phyloP scores from a whole-genome alignment of 92 coral and sea anemone genomes.

The Meandrina meandrites region DNA sequence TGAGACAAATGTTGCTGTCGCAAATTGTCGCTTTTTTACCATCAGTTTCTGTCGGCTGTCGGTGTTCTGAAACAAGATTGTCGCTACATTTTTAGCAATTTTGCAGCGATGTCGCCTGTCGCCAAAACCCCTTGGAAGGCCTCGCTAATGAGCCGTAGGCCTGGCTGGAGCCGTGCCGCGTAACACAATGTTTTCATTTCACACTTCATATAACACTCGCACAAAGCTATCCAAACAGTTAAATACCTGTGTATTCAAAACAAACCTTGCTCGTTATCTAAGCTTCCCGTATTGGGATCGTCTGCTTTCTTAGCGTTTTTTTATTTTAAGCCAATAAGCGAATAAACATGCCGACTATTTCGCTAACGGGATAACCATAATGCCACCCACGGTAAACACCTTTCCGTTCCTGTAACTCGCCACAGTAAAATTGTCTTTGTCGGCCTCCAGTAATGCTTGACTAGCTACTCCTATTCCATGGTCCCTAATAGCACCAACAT shows the following conservation, averaged over 20 bases:
- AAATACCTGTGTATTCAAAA: neutral
- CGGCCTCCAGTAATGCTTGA: constrained; percentile 70
- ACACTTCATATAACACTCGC: neutral
- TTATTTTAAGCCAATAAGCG: neutral
- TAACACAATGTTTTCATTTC: constrained; percentile 22
- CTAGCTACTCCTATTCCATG: constrained; percentile 78
- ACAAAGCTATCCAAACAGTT: neutral
- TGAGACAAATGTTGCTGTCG: too few relatives aligned
- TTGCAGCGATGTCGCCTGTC: too few relatives aligned
- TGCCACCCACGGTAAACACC: constrained; percentile 75
- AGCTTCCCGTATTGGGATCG: neutral
- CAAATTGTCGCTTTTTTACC: too few relatives aligned
- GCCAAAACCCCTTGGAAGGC: too few relatives aligned
- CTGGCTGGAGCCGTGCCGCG: neutral
- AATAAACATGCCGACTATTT: neutral
- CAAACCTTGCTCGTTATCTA: constrained; percentile 5
- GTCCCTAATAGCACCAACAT: constrained; percentile 84
- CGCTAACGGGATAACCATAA: constrained; percentile 70
- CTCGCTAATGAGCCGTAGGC: neutral
- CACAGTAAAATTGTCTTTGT: constrained; percentile 79
- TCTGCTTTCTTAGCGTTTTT: neutral
- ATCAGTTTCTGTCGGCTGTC: too few relatives aligned
- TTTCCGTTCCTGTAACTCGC: constrained; percentile 85
- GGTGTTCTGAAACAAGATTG: too few relatives aligned
- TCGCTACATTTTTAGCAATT: too few relatives aligned